Conservation (phyloP, 2,797 vertebrate species). For the Enteromius afrohamiltoni region DNA sequence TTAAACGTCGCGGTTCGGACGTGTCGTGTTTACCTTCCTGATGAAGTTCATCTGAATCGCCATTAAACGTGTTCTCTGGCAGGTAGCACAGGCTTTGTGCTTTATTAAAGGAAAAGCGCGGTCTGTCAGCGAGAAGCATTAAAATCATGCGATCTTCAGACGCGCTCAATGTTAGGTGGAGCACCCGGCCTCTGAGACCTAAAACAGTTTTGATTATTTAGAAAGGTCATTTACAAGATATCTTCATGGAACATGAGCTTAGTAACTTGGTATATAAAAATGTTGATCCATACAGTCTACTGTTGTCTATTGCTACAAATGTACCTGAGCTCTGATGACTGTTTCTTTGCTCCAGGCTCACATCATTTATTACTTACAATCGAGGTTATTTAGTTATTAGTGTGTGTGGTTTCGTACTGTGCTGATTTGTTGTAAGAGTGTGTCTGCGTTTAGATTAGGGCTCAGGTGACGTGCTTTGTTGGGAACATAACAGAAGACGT, state of each 20-base stretch:
- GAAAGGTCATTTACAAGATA: no score
- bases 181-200: neutral
- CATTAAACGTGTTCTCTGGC: neutral
- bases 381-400: neutral
- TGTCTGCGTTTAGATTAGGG: neutral
- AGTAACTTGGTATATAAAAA: no score
- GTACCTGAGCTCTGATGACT: no score
- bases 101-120: neutral
- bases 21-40: neutral
- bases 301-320: no score
- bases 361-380: no score
- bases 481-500: neutral
- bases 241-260: no score
- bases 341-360: no score
- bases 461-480: neutral
- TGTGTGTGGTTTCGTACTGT: neutral
- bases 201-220: no score
- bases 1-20: neutral
- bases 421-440: neutral
- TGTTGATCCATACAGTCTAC: no score
- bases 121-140: neutral
- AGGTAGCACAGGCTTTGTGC: no score
- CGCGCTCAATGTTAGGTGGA: neutral
- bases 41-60: neutral
- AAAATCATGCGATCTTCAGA: neutral